phyloP scores from a whole-genome alignment of 1,140 invertebrate species.

The Belonocnema kinseyi region DNA sequence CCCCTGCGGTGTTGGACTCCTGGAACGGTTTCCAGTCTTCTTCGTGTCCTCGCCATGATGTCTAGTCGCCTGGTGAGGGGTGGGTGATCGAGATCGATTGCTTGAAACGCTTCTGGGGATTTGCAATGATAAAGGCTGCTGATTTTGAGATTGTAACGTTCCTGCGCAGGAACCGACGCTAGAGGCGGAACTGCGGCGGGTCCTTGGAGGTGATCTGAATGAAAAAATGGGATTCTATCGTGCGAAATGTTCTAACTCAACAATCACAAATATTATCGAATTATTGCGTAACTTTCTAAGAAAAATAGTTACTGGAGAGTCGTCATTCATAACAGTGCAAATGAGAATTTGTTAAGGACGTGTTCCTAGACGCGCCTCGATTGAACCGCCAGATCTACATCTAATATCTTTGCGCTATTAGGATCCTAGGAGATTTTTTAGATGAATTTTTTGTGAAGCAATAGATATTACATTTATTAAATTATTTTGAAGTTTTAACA shows the following conservation, averaged over 20 bases:
- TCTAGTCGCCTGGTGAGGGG: conserved; percentile 63
- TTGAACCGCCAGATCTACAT: no score
- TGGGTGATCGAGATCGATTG: conserved; percentile 77
- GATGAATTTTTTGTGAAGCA: no score
- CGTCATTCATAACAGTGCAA: not conserved
- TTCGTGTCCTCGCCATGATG: conserved; percentile 65
- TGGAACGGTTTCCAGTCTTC: conserved; percentile 74
- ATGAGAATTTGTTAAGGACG: no score
- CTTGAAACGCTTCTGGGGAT: conserved; percentile 65
- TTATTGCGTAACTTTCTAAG: not conserved
- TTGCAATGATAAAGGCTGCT: conserved; percentile 66
- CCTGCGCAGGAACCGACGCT: conserved; percentile 74
- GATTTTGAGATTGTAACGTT: conserved; percentile 57
- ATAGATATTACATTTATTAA: no score
- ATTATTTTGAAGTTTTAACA: no score
- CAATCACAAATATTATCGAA: not conserved
- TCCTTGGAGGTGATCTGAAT: conserved; percentile 77
- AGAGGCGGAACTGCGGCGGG: conserved; percentile 76
- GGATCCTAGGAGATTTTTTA: no score
- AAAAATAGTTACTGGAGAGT: not conserved
- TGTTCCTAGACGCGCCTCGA: no score
- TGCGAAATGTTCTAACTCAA: conserved; percentile 41
- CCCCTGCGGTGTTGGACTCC: conserved; percentile 69
- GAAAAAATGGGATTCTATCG: conserved; percentile 46
- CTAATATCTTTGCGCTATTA: no score